These are phyloP conservation scores for Terebella lapidaria DNA, from an alignment of 2,888 invertebrate genomes.

Conservation along the genomic window DNA sequence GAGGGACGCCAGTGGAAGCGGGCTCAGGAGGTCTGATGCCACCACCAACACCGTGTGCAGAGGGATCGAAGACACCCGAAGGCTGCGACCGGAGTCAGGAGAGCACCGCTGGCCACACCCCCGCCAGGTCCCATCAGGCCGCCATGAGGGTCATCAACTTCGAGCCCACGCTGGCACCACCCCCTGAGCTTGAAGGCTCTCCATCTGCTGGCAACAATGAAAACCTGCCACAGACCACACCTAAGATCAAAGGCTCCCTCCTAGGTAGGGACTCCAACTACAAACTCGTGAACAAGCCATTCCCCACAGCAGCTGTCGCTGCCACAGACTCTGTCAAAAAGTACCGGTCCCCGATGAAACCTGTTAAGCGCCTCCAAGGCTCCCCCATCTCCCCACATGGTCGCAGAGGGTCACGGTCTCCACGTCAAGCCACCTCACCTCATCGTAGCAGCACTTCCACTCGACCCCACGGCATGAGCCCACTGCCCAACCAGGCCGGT, in stretches of 20 bases:
- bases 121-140: too few species aligned
- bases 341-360: slow-evolving; percentile 33
- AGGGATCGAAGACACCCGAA: too few species aligned
- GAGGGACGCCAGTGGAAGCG: too few species aligned
- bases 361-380: slow-evolving; percentile 34
- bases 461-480: background rate
- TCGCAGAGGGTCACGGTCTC: background rate
- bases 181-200: background rate
- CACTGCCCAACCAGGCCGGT: background rate
- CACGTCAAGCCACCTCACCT: background rate
- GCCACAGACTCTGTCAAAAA: background rate
- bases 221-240: background rate
- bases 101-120: background rate
- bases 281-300: too few species aligned
- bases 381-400: slow-evolving; percentile 19
- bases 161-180: too few species aligned
- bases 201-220: background rate
- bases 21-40: too few species aligned
- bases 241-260: too few species aligned
- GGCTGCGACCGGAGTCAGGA: background rate
- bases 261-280: too few species aligned
- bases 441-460: background rate
- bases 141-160: too few species aligned
- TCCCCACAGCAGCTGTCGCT: background rate
- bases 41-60: too few species aligned